These are phyloP conservation scores for Xestia xanthographa DNA, from an alignment of 2,888 invertebrate species.

Conservation along the genomic window DNA sequence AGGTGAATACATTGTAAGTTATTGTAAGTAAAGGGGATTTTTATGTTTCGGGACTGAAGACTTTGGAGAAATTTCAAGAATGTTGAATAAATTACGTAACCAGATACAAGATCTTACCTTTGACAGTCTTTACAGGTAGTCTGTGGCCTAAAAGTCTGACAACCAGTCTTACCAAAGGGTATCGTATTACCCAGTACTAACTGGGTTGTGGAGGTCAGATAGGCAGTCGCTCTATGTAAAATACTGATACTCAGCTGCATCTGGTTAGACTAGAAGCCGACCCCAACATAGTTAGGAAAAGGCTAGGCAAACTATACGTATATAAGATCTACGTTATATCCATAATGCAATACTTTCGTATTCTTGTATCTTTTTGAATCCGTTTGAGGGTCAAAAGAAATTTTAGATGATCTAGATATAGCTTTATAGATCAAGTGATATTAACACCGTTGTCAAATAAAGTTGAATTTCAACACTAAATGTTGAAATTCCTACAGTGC, in stretches of 20 bases:
- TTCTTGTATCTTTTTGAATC: neutral
- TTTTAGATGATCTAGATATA: neutral
- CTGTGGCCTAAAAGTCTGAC: neutral
- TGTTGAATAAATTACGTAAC: neutral
- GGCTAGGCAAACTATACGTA: neutral
- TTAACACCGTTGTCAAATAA: neutral
- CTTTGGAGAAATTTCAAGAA: neutral
- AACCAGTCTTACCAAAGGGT: neutral
- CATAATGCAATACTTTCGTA: neutral
- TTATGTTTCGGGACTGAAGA: neutral
- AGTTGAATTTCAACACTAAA: neutral
- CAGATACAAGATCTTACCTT: neutral
- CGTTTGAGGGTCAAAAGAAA: neutral
- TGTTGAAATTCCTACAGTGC: neutral
- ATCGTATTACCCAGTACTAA: neutral
- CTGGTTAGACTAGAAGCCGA: neutral
- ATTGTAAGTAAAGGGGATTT: neutral
- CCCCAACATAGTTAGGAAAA: neutral
- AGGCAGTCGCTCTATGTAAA: too few species aligned
- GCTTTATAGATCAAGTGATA: too few species aligned
- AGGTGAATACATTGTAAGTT: neutral
- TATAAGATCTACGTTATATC: neutral
- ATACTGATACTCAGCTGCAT: too few species aligned
- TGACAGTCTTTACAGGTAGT: neutral
- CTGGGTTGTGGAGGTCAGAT: too few species aligned